Base-by-base conservation (phyloP, 1,140 invertebrate genomes). In the Saxidomus purpurata region DNA sequence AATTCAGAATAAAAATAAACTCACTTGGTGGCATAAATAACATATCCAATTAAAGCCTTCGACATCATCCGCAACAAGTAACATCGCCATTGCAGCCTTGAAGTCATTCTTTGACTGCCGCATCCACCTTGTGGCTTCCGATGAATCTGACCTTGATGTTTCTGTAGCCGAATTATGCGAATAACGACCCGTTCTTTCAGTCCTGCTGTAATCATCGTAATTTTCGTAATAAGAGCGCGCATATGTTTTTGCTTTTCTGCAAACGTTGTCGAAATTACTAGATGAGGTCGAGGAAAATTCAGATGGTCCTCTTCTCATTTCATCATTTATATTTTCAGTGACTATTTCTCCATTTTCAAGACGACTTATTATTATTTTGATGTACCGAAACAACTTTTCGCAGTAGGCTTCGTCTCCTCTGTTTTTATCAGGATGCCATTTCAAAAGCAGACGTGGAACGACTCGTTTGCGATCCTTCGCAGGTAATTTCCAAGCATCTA, bases 381-480 rank as follows among this genome's bases (percentile, higher is more conserved):
- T 93, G 67, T 82, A 90, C 40, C 95, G 91, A 34, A 92, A 94
- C 8, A 95, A 88, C 43, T 92, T 85, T 0, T 89, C 93, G 25
- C 92, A 91, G 49, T 94, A 85, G 6, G 90, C 71, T 91, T 94
- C 90, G 59, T 93, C 89, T 0, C 90, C 93, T 36, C 67, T 69
- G 87, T 95, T 95, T 91, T 94, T 95, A 82, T 95, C 95, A 74
- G 95, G 95, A 91, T 95, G 94, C 94, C 94, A 95, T 81, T 94
- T 92, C 25, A 94, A 87, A 19, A 95, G 67, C 1, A 95, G 43
- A 47, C 94, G 84, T 85, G 94, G 94, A 15, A 94, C 89, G 31
- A 94, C 91, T 43, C 91, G 91, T 61, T 92, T 94, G 49, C 94
- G 88, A 52, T 94, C 92, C 28, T 47, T 71, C 40, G 91, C 91